phyloP scores from a whole-genome alignment of 2,797 vertebrate genomes.

The Prionace glauca region DNA sequence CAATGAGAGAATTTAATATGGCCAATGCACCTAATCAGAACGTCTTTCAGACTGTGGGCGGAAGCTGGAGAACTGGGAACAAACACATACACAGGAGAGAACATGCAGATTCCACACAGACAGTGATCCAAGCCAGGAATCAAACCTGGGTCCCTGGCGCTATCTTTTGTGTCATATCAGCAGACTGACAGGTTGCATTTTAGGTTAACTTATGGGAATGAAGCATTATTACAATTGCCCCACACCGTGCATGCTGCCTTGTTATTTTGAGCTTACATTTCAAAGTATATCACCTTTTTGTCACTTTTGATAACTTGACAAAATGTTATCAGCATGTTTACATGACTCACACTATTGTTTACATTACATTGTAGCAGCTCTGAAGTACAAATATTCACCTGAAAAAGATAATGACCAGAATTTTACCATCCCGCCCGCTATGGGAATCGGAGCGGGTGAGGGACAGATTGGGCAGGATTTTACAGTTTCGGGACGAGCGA shows the following conservation, averaged over 20 bases:
- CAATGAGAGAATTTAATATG: too few relatives aligned
- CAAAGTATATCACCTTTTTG: neutral
- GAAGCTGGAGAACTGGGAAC: too few relatives aligned
- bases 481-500: too few relatives aligned
- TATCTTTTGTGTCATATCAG: neutral
- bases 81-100: too few relatives aligned
- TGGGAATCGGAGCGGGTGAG: too few relatives aligned
- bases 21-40: too few relatives aligned
- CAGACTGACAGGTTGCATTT: neutral
- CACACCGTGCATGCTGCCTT: neutral
- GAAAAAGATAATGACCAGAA: neutral
- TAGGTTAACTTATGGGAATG: neutral
- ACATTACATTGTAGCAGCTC: neutral
- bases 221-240: neutral
- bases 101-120: too few relatives aligned
- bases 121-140: too few relatives aligned
- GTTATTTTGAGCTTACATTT: neutral
- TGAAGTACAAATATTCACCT: neutral
- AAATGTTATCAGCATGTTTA: neutral
- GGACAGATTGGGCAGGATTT: too few relatives aligned
- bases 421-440: too few relatives aligned
- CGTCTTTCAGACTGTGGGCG: too few relatives aligned
- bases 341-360: neutral
- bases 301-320: neutral
- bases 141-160: too few relatives aligned